Evolutionary conservation across 92 coral and sea anemone genomes (phyloP).

Genomic region (Zoanthus solanderi): DNA sequence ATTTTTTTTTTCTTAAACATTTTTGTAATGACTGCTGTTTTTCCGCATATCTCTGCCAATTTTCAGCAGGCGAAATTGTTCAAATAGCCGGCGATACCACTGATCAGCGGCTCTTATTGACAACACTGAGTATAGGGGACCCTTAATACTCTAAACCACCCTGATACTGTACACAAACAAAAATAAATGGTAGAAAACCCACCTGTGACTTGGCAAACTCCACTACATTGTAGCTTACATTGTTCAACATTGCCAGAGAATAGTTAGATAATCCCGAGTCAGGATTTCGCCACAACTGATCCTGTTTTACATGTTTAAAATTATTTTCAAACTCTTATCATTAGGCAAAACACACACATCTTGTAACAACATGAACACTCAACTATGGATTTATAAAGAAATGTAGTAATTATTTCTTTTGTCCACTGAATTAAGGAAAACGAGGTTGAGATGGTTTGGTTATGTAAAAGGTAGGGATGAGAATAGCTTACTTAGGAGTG

Average conservation of each 20-base stretch:
- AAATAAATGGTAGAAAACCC: conserved; percentile 3
- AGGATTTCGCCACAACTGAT: conserved; percentile 96
- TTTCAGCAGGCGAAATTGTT: not conserved
- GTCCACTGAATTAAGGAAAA: no score
- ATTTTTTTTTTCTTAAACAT: no score
- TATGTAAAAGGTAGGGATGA: no score
- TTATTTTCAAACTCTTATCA: no score
- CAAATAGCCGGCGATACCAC: no score
- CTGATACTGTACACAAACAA: not conserved
- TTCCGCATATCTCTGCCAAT: not conserved
- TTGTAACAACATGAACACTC: no score
- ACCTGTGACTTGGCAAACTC: conserved; percentile 98
- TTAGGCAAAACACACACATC: no score
- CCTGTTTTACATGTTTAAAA: conserved; percentile 59
- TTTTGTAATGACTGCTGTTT: not conserved
- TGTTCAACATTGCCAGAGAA: conserved; percentile 93
- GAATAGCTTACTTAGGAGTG: no score
- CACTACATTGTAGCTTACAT: conserved; percentile 97
- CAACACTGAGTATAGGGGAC: not conserved
- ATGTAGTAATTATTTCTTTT: no score
- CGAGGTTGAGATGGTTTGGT: no score
- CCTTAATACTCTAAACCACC: not conserved
- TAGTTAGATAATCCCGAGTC: conserved; percentile 96
- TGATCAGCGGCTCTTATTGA: not conserved
- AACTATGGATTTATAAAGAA: not conserved